These are phyloP conservation scores for Hippocampus abdominalis DNA, from an alignment of 2,113 vertebrate species.

Conservation along the genomic window DNA sequence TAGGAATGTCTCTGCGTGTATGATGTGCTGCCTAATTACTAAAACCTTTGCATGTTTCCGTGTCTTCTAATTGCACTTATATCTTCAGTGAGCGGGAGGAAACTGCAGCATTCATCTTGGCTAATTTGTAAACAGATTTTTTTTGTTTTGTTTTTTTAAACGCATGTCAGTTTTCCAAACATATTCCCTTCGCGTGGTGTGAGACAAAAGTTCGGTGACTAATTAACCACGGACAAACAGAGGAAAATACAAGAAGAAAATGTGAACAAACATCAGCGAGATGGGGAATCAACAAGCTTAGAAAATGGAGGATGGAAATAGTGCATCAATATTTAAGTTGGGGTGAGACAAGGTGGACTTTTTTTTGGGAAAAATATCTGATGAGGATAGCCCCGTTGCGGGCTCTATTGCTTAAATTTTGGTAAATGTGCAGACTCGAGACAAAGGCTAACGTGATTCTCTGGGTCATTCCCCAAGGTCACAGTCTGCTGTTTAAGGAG, in stretches of 20 bases:
- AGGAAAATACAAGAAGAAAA: neutral
- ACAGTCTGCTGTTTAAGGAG: slow-evolving; percentile 10
- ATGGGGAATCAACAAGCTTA: neutral
- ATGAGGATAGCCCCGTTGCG: neutral
- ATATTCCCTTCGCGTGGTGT: slow-evolving; percentile 62
- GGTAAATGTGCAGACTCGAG: neutral
- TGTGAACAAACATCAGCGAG: neutral
- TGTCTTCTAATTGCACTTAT: slow-evolving; percentile 77
- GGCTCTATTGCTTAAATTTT: slow-evolving; percentile 6
- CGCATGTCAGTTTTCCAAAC: slow-evolving; percentile 63
- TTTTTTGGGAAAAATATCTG: neutral
- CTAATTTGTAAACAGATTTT: slow-evolving; percentile 74
- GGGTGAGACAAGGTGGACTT: neutral
- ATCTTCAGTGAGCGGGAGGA: slow-evolving; percentile 48
- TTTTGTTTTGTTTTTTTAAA: slow-evolving; percentile 3
- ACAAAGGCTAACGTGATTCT: neutral
- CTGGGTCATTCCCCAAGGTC: neutral
- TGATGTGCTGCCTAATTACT: slow-evolving; percentile 60
- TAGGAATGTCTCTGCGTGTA: slow-evolving; percentile 64
- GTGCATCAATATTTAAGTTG: neutral
- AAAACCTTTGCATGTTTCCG: slow-evolving; percentile 41
- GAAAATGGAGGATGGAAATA: neutral
- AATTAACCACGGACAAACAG: neutral
- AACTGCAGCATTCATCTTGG: slow-evolving; percentile 74
- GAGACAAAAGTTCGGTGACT: neutral